Percentiles rank a stretch among this genome's conserved stretches.
These are phyloP conservation scores for Nerophis lumbriciformis DNA, from an alignment of 2,113 vertebrate genomes.

Conservation along the genomic window DNA sequence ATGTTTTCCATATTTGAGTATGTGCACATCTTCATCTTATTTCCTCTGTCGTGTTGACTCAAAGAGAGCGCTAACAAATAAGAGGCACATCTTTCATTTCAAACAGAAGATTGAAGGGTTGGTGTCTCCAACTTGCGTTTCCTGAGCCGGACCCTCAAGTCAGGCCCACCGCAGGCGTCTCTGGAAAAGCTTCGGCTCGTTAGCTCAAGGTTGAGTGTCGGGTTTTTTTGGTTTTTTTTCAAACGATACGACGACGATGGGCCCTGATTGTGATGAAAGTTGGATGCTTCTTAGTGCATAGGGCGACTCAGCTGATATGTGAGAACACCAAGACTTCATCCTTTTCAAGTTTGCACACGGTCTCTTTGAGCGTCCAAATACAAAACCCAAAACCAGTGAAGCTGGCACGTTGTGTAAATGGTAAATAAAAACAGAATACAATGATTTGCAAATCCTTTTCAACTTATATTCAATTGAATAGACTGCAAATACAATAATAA, in stretches of 20 bases:
- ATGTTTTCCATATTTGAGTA: constrained; percentile 48
- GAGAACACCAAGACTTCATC: too few species aligned
- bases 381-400: too few species aligned
- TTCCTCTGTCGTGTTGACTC: constrained; percentile 50
- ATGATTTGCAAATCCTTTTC: too few species aligned
- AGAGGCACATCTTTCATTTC: constrained; percentile 67
- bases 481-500: too few species aligned
- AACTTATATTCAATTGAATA: too few species aligned
- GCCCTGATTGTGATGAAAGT: constrained; percentile 51
- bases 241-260: constrained; percentile 58
- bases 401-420: too few species aligned
- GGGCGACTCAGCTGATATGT: too few species aligned
- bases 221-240: constrained; percentile 62
- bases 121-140: constrained; percentile 37
- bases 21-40: constrained; percentile 48
- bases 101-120: constrained; percentile 56
- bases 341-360: too few species aligned
- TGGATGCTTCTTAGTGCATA: constrained; percentile 30
- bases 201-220: constrained; percentile 62
- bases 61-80: constrained; percentile 70
- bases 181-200: constrained; percentile 43
- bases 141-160: constrained; percentile 49
- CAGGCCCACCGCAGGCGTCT: constrained; percentile 38
- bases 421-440: too few species aligned
- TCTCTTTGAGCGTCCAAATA: too few species aligned